Evolutionary conservation across 2,797 vertebrate genomes (phyloP), one percentile per base, ranked within the genome.

Genomic region (Danio jaintianensis): DNA sequence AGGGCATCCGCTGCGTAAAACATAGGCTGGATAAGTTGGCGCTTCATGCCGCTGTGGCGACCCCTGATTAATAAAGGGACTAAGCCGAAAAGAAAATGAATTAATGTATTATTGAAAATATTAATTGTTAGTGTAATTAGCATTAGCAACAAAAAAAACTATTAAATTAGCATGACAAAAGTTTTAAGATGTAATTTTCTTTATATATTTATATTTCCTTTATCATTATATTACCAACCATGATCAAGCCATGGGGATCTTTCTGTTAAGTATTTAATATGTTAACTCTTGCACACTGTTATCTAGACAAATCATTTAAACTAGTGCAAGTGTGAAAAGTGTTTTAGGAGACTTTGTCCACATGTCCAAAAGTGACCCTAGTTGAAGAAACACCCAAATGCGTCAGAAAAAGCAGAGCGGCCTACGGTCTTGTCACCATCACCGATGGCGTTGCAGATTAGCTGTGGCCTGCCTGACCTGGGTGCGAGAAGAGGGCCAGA

Each of bases 401-500:
- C 58, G 15, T n/a, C 73, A 10, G 70, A 68, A 59, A 73, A 76
- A 83, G 48, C 48, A 64, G 67, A 59, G 68, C 74, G 42, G 67
- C 55, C 73, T 70, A 18, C 56, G 58, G 42, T 79, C 45, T 67
- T 71, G 80, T 76, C 66, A 69, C 18, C 15, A 10, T 22, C 22
- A 20, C 29, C 16, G 85, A 88, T 88, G 85, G 89, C 82, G 89
- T 89, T 89, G 85, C 86, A 83, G 91, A 91, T 90, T 90, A 89
- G 87, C 87, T 82, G 82, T 87, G 62, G 89, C 90, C 90, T 74
- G 89, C 84, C 92, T 94, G 94, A 95, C 93, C 95, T 90, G 92
- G 91, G 53, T 87, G 91, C 75, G 90, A 93, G 94, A 91, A 93
- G 93, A 92, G 89, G 92, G 93, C 93, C 92, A 94, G 94, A 94